Conservation (phyloP, 2,797 vertebrate genomes). For the Morelia viridis region DNA sequence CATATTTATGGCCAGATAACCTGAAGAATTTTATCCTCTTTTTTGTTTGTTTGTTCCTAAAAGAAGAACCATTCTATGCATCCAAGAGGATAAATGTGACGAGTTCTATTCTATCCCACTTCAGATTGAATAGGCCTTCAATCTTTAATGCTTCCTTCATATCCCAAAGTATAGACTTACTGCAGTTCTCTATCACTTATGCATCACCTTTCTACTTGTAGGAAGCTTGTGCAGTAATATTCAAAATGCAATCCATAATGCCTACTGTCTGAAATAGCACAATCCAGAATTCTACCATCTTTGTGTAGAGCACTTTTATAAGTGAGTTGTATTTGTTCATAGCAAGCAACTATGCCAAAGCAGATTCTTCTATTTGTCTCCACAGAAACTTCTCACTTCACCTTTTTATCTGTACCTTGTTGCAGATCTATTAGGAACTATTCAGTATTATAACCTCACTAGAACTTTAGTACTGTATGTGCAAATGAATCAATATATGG, state of each 20-base stretch:
- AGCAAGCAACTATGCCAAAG: background rate
- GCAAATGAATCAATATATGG: background rate
- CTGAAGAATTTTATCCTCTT: background rate
- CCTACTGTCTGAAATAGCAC: background rate
- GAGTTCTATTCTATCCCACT: background rate
- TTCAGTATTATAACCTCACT: background rate
- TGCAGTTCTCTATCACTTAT: background rate
- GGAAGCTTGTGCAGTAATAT: background rate
- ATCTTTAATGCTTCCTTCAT: background rate
- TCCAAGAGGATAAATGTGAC: background rate
- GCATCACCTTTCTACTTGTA: background rate
- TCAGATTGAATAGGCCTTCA: background rate
- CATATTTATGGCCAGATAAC: background rate
- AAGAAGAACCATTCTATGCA: background rate
- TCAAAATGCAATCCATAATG: background rate
- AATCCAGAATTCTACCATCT: background rate
- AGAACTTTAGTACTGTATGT: background rate
- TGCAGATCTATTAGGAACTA: background rate
- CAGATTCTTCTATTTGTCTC: background rate
- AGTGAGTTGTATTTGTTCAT: background rate
- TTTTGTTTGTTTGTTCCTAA: background rate
- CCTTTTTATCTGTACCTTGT: background rate
- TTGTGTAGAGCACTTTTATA: background rate
- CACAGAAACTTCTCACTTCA: background rate
- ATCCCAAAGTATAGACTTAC: background rate